Conservation (phyloP, 1,140 invertebrate species). For the Caenorhabditis briggsae region DNA sequence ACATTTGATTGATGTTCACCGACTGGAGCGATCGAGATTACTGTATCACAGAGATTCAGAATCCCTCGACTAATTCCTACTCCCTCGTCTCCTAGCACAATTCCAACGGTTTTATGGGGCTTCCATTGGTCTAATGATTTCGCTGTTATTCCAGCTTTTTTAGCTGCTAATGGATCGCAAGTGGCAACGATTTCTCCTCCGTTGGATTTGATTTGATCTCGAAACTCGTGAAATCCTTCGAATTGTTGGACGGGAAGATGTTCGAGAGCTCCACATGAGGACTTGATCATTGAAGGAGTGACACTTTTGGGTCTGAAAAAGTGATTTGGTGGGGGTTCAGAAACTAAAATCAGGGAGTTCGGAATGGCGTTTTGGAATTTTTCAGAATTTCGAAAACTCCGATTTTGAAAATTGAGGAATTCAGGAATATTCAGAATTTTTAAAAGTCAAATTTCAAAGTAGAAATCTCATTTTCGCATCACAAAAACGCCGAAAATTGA, state of each 20-base stretch:
- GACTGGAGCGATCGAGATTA: background rate
- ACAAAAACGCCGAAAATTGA: too few species aligned
- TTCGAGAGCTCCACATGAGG: slow-evolving; percentile 56
- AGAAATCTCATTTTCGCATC: too few species aligned
- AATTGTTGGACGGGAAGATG: slow-evolving; percentile 43
- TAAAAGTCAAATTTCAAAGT: too few species aligned
- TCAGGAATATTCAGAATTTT: too few species aligned
- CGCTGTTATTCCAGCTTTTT: slow-evolving; percentile 14
- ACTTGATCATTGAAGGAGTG: slow-evolving; percentile 55
- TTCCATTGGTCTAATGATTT: slow-evolving; percentile 16
- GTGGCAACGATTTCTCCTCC: slow-evolving; percentile 27
- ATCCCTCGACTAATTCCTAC: slow-evolving; percentile 33
- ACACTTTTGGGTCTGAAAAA: slow-evolving; percentile 44
- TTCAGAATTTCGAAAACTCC: too few species aligned
- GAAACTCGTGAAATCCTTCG: slow-evolving; percentile 26
- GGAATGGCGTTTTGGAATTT: too few species aligned
- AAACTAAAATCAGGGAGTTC: too few species aligned
- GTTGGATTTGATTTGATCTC: background rate
- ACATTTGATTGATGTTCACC: background rate
- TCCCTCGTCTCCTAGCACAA: slow-evolving; percentile 51
- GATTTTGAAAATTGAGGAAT: too few species aligned
- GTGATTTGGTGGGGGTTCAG: too few species aligned
- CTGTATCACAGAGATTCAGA: slow-evolving; percentile 26
- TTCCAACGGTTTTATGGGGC: background rate
- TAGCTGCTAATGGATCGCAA: slow-evolving; percentile 44